Conservation (phyloP, 2,888 invertebrate species). For the Pollenia griseotomentosa region DNA sequence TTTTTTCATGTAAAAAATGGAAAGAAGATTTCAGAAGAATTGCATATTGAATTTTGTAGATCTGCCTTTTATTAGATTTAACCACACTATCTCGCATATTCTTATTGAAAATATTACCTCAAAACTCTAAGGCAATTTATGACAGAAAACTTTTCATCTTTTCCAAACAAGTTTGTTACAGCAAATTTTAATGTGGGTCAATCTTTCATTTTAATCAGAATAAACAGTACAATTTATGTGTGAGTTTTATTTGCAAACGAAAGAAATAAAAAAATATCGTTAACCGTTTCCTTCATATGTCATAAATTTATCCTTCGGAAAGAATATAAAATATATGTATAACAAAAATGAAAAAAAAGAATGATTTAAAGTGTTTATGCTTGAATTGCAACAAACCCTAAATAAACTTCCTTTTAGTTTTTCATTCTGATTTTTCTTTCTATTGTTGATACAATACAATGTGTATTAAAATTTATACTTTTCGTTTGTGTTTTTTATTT, state of each 20-base stretch:
- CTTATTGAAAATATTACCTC: background rate
- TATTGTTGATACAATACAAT: slow-evolving; percentile 22
- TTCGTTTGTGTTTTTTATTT: background rate
- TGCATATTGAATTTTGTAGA: no score
- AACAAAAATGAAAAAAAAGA: slow-evolving; percentile 26
- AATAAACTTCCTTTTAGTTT: slow-evolving; percentile 59
- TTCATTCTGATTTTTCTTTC: slow-evolving; percentile 25
- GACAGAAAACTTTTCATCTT: background rate
- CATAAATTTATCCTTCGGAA: slow-evolving; percentile 51
- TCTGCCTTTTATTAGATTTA: background rate
- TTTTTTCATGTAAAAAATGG: no score
- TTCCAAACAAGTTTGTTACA: background rate
- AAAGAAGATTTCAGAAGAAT: no score
- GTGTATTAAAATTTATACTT: background rate
- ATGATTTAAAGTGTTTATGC: slow-evolving; percentile 66
- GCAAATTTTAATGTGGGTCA: slow-evolving; percentile 47
- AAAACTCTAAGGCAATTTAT: background rate
- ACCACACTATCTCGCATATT: background rate
- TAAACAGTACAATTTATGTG: slow-evolving; percentile 39
- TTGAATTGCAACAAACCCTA: slow-evolving; percentile 53
- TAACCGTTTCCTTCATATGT: slow-evolving; percentile 49
- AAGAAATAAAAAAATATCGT: background rate
- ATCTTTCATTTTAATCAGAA: slow-evolving; percentile 39
- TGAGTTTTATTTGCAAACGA: slow-evolving; percentile 23
- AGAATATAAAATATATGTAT: slow-evolving; percentile 22